Conservation (phyloP, 2,797 vertebrate species). For the Eutrigla gurnardus region DNA sequence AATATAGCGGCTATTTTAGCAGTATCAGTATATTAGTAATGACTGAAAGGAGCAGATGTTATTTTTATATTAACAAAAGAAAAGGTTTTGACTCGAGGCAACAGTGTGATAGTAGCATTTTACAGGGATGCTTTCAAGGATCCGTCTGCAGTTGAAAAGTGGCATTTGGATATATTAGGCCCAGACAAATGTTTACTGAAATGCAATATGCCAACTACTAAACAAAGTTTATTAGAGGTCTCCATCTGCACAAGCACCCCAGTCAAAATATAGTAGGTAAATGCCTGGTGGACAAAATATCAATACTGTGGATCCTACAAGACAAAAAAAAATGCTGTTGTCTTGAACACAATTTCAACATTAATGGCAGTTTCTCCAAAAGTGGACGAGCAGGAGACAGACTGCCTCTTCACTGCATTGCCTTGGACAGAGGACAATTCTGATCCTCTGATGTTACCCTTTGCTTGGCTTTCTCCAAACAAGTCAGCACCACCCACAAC, state of each 20-base stretch:
- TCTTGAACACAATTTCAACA: neutral
- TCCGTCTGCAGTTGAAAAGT: neutral
- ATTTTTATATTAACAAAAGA: neutral
- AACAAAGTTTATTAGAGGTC: neutral
- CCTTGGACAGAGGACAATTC: slow-evolving; percentile 51
- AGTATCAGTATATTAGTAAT: neutral
- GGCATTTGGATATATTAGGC: neutral
- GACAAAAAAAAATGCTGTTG: neutral
- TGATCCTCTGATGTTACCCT: slow-evolving; percentile 47
- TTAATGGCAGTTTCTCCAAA: slow-evolving; percentile 10
- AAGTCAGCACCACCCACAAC: slow-evolving; percentile 24
- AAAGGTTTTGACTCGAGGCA: neutral
- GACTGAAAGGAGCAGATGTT: slow-evolving; percentile 6
- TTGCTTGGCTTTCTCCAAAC: slow-evolving; percentile 38
- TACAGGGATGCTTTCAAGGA: neutral
- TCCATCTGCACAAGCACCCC: neutral
- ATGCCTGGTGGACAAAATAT: slow-evolving; percentile 11
- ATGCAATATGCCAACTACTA: neutral
- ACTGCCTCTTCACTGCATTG: slow-evolving; percentile 31
- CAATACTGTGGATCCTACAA: neutral
- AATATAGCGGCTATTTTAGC: neutral
- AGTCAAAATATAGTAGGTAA: neutral
- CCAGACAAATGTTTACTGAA: neutral
- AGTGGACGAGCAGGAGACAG: slow-evolving; percentile 40
- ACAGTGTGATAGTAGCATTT: slow-evolving; percentile 1